These are phyloP conservation scores for Drosophila azteca DNA, from an alignment of 1,140 invertebrate genomes.

Conservation along the genomic window DNA sequence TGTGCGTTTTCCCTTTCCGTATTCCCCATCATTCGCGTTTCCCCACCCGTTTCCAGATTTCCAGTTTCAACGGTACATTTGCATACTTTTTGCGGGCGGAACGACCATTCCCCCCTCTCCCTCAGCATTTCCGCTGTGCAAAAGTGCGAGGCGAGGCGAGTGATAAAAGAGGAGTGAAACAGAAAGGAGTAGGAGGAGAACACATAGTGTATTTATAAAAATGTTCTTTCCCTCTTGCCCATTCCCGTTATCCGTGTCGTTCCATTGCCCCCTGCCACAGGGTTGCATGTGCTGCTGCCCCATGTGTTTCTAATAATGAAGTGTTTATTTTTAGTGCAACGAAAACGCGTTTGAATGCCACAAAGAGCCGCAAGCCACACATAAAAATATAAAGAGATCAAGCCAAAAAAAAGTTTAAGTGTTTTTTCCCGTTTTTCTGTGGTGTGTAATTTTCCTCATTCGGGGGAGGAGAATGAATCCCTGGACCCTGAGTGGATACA, in stretches of 20 bases:
- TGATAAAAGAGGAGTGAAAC: conserved; percentile 13
- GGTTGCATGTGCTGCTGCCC: conserved; percentile 1
- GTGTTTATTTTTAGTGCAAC: conserved; percentile 74
- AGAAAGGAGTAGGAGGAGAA: conserved; percentile 3
- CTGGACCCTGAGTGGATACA: not conserved
- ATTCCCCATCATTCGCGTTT: conserved; percentile 11
- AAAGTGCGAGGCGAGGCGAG: conserved; percentile 13
- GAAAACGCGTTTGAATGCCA: conserved; percentile 42
- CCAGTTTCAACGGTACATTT: conserved; percentile 46
- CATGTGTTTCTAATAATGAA: conserved; percentile 81
- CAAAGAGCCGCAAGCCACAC: conserved; percentile 12
- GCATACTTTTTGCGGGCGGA: conserved; percentile 22
- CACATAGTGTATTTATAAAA: too few relatives aligned
- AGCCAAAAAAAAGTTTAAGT: conserved; percentile 49
- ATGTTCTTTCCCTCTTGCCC: too few relatives aligned
- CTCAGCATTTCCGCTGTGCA: conserved; percentile 55
- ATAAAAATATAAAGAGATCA: conserved; percentile 30
- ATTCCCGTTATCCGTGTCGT: not conserved
- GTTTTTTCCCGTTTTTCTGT: conserved; percentile 18
- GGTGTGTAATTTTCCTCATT: conserved; percentile 13
- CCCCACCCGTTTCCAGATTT: not conserved
- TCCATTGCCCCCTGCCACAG: conserved; percentile 24
- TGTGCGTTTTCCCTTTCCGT: conserved; percentile 31
- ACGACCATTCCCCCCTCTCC: conserved; percentile 11
- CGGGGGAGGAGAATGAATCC: not conserved